Evolutionary conservation across 2,797 vertebrate species (phyloP).

Genomic region (Sebastes hubbsi): DNA sequence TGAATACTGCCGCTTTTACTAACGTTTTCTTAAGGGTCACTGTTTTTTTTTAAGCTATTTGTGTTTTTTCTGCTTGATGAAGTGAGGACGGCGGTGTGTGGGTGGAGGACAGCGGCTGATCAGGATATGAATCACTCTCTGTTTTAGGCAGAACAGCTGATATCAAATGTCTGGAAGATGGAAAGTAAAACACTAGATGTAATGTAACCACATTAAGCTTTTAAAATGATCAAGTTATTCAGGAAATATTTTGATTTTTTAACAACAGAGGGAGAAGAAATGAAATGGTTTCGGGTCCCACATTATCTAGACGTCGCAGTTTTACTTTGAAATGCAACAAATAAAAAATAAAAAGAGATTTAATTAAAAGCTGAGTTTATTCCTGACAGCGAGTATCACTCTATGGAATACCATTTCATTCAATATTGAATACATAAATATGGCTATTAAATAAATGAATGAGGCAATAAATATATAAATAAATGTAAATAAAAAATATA

Average conservation of each 20-base stretch:
- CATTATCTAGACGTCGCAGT: background rate
- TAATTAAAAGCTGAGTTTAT: background rate
- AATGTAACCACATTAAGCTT: background rate
- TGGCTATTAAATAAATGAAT: too few relatives aligned
- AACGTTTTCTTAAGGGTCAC: constrained; percentile 3
- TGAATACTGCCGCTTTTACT: constrained; percentile 41
- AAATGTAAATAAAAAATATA: too few relatives aligned
- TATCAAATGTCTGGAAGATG: background rate
- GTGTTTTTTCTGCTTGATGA: constrained; percentile 26
- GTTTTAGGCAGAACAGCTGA: background rate
- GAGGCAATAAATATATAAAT: too few relatives aligned
- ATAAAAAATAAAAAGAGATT: background rate
- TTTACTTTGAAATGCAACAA: too few relatives aligned
- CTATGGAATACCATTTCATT: too few relatives aligned
- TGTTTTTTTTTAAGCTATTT: background rate
- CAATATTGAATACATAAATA: too few relatives aligned
- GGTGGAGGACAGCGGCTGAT: background rate
- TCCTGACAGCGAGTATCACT: too few relatives aligned
- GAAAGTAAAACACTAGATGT: background rate
- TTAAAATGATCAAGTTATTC: background rate
- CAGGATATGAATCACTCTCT: background rate
- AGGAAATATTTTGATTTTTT: constrained; percentile 12
- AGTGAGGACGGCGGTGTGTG: background rate
- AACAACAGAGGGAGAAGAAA: background rate
- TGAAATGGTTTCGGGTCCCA: constrained; percentile 1